Base-by-base conservation (phyloP, 2,888 invertebrate species). In the Xylophagus ater region DNA sequence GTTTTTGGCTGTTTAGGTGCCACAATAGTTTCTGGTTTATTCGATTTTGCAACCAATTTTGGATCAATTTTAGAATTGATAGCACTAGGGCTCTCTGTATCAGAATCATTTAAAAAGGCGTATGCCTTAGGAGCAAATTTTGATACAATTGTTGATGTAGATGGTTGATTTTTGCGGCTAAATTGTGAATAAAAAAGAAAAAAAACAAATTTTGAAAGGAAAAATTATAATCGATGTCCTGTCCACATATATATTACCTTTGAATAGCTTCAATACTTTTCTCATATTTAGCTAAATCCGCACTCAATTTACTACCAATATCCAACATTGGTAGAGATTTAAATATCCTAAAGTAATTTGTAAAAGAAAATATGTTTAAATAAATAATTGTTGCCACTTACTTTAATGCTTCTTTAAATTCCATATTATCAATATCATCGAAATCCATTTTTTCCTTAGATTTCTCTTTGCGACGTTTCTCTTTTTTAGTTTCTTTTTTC, bases 301-400 rank as follows among this genome's bases (percentile, higher is more conserved):
- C 44, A n/a, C 51, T 51, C 3, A 59, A 45, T 38, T 56, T 52
- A 3, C 41, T 49, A 18, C 56, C 54, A 42, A 40, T 15, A 37
- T 81, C 79, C 44, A 83, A 67, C 53, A 82, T 82, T 34, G 81
- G 79, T 60, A 83, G 69, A 51, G 74, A 76, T 49, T 77, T 77
- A 52, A 78, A 63, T 52, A 76, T 69, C 54, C 76, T 74, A 54
- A n/a, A n/a, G n/a, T n/a, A n/a, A n/a, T n/a, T n/a, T n/a, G n/a
- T n/a, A n/a, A 41, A 58, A 40, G 34, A 45, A 47, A 28, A 29
- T n/a, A 13, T 34, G 21, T 13, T 44, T 35, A 40, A 33, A 20
- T 21, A 32, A 20, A 26, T n/a, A 28, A 26, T 19, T 31, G 24
- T 43, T 38, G 52, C 29, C 29, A 37, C 65, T 46, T 69, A 81